Evolutionary conservation across 1,140 invertebrate genomes (phyloP).

Genomic region (Pseudomyrmex cubaensis): DNA sequence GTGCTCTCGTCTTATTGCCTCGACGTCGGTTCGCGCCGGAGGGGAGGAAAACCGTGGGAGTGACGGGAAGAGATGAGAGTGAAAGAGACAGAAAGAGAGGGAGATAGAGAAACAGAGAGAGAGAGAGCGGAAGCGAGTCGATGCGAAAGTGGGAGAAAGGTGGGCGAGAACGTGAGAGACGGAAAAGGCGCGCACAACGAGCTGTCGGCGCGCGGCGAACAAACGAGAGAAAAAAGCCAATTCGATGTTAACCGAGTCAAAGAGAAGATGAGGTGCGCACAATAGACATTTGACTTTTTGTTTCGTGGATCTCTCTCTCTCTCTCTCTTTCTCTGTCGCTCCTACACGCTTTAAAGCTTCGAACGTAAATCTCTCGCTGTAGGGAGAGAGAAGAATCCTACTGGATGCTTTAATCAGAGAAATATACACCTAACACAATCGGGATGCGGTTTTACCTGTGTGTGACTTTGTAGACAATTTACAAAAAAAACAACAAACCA

Average conservation of each 20-base stretch:
- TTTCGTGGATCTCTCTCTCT: slow-evolving; percentile 17
- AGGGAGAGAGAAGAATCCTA: slow-evolving; percentile 29
- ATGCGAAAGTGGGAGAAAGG: slow-evolving; percentile 1
- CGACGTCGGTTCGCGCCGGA: slow-evolving; percentile 49
- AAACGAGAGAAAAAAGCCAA: slow-evolving; percentile 29
- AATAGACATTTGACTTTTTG: slow-evolving; percentile 43
- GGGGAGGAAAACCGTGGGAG: slow-evolving; percentile 28
- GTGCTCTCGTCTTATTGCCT: slow-evolving; percentile 78
- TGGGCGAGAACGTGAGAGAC: slow-evolving; percentile 31
- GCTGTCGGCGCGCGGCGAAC: slow-evolving; percentile 6
- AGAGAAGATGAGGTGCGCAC: slow-evolving; percentile 28
- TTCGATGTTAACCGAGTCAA: slow-evolving; percentile 48
- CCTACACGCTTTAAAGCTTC: slow-evolving; percentile 2
- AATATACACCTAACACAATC: slow-evolving; percentile 31
- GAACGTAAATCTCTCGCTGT: slow-evolving; percentile 11
- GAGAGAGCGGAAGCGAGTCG: background rate
- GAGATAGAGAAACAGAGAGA: slow-evolving; percentile 5
- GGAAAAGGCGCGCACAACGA: slow-evolving; percentile 26
- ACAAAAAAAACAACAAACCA: background rate
- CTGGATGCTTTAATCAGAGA: slow-evolving; percentile 28
- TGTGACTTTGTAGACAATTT: slow-evolving; percentile 25
- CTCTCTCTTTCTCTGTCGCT: slow-evolving; percentile 16
- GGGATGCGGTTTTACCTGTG: slow-evolving; percentile 32
- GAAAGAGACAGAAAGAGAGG: background rate
- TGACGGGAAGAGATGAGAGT: slow-evolving; percentile 14